Evolutionary conservation across 2,113 vertebrate species (phyloP), one percentile per base, ranked within the genome.

Genomic region (Solea solea): DNA sequence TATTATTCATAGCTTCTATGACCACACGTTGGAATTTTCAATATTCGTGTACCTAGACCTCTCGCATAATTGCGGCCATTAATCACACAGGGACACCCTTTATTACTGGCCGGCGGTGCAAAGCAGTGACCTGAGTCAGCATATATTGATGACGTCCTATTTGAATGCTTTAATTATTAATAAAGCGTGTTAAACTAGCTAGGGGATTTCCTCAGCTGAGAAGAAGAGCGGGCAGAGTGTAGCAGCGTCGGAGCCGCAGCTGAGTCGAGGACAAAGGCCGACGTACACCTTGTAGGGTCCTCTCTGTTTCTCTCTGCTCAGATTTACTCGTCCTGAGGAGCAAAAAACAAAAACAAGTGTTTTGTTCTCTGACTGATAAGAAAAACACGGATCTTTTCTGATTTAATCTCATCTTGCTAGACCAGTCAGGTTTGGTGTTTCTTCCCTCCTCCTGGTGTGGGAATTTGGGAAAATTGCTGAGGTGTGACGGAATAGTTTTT

Each of bases 141-240:
- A 82, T 9, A 60, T 86, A 86, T 83, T 41, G 72, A 78, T 77
- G 72, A 80, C 72, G 86, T 73, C 53, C 75, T 66, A 86, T 90
- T 85, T 81, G 60, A 89, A 91, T 80, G 62, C 58, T 78, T 86
- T 71, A 83, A 78, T 89, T 81, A 89, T 89, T 88, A 88, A 90
- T 83, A 82, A 80, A 64, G 27, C n/a, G 0, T 80, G 15, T 70
- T 45, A 70, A 50, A 61, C 65, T 50, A 39, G 61, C 78, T 25
- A 21, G 55, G 80, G 84, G 83, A 82, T 82, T 80, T 84, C 75
- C 82, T 83, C 46, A 3, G 2, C 54, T 53, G 40, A 39, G 53
- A 53, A 60, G 10, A 72, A 61, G 11, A 48, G 5, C 0, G 45
- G 12, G 13, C 58, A 45, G 54, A 64, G 42, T 54, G 56, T 57